These are phyloP conservation scores for Syngnathus typhle DNA, from an alignment of 2,113 vertebrate genomes.

Conservation along the genomic window DNA sequence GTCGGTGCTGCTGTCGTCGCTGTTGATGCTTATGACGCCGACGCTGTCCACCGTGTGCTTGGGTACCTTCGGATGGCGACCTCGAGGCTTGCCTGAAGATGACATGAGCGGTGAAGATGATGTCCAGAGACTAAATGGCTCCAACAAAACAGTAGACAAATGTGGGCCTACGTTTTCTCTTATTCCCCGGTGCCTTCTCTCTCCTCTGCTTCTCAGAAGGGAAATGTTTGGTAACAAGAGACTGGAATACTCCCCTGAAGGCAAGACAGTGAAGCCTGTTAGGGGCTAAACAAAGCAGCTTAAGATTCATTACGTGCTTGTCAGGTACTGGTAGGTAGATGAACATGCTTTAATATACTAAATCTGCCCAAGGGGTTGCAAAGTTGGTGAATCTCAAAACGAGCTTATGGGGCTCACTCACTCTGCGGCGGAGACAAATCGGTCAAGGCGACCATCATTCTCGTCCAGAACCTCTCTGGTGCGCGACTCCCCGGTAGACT, in stretches of 20 bases:
- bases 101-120: background rate
- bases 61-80: conserved; percentile 73
- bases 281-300: background rate
- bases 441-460: conserved; percentile 87
- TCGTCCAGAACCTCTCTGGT: conserved; percentile 93
- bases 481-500: conserved; percentile 93
- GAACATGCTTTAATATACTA: conserved; percentile 6
- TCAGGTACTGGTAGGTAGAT: conserved; percentile 26
- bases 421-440: conserved; percentile 95
- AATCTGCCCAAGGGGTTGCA: background rate
- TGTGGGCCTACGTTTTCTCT: conserved; percentile 85
- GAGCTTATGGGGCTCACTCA: conserved; percentile 61
- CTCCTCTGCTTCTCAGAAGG: conserved; percentile 89
- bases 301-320: conserved; percentile 23
- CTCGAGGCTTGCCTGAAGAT: conserved; percentile 75
- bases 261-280: conserved; percentile 30
- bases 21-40: conserved; percentile 80
- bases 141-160: background rate
- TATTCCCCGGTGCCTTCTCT: conserved; percentile 80
- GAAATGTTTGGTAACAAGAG: conserved; percentile 94
- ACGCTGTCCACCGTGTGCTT: conserved; percentile 63
- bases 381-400: background rate
- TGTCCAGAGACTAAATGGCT: background rate
- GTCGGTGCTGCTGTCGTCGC: conserved; percentile 89
- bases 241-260: conserved; percentile 92